Evolutionary conservation across 1,140 invertebrate species (phyloP).

Genomic region (Temnothorax nylanderi): DNA sequence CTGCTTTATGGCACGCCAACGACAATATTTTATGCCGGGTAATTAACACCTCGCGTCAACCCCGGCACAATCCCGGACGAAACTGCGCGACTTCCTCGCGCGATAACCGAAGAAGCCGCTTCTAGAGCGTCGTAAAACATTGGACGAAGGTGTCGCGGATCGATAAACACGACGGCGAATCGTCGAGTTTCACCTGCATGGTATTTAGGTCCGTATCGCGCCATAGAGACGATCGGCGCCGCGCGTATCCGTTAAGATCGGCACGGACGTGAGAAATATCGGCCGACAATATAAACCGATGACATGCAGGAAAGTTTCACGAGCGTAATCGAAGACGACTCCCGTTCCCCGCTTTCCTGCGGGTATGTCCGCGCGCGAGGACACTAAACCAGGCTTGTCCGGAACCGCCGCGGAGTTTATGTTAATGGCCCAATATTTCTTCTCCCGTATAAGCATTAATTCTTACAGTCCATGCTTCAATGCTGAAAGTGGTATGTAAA

Average conservation of each 20-base stretch:
- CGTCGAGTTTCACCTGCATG: conserved; percentile 48
- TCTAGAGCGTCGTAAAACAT: conserved; percentile 40
- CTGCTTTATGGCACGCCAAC: conserved; percentile 12
- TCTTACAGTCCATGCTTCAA: conserved; percentile 13
- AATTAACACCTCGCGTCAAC: conserved; percentile 41
- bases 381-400: conserved; percentile 9
- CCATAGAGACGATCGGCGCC: background rate
- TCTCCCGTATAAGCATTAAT: conserved; percentile 20
- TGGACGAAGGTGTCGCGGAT: conserved; percentile 42
- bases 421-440: conserved; percentile 47
- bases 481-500: conserved; percentile 13
- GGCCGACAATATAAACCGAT: conserved; percentile 54
- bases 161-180: conserved; percentile 35
- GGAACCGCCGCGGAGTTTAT: conserved; percentile 21
- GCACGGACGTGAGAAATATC: conserved; percentile 40
- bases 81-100: conserved; percentile 20
- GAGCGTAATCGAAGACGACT: conserved; percentile 33
- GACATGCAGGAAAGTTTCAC: conserved; percentile 52
- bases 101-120: background rate
- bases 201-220: conserved; percentile 59
- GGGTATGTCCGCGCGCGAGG: background rate
- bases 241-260: conserved; percentile 23
- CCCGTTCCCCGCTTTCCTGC: conserved; percentile 22
- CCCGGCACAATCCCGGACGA: background rate
- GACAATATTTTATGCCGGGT: conserved; percentile 47